A percentile compares a stretch with the other conserved stretches of the same genome.
These are phyloP conservation scores for Drosophila teissieri DNA, from an alignment of 1,140 invertebrate genomes.

Conservation along the genomic window DNA sequence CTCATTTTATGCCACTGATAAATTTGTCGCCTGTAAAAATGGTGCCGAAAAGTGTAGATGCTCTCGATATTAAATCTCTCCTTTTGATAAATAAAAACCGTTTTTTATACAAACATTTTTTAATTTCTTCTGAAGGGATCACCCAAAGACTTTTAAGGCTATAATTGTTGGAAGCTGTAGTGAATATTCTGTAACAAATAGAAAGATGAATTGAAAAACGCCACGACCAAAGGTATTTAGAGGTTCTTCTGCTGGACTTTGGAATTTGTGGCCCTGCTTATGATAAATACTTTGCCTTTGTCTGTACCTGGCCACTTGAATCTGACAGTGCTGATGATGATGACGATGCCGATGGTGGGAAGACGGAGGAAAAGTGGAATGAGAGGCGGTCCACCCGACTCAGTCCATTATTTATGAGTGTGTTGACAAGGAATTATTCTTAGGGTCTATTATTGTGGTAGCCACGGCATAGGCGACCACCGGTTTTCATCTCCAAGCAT, in stretches of 20 bases:
- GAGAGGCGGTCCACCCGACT: slow-evolving; percentile 42
- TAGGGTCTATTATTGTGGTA: slow-evolving; percentile 76
- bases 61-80: neutral
- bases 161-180: no score
- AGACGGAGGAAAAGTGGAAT: neutral
- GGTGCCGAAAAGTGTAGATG: slow-evolving; percentile 44
- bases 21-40: slow-evolving; percentile 77
- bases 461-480: slow-evolving; percentile 8
- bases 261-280: slow-evolving; percentile 39
- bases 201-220: no score
- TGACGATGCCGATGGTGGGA: slow-evolving; percentile 10
- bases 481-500: slow-evolving; percentile 20
- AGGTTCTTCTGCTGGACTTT: neutral
- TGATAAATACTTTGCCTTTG: slow-evolving; percentile 76
- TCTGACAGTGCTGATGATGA: slow-evolving; percentile 49
- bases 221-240: slow-evolving; percentile 17
- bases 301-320: slow-evolving; percentile 64
- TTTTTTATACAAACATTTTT: no score
- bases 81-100: no score
- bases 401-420: slow-evolving; percentile 84
- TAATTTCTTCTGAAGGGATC: no score
- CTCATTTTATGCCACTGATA: slow-evolving; percentile 80
- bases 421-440: slow-evolving; percentile 84
- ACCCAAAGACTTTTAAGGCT: no score
- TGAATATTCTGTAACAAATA: no score